Evolutionary conservation across 2,113 vertebrate species (phyloP), one percentile per base, ranked within the genome.

Genomic region (Nycticryphes semicollaris): DNA sequence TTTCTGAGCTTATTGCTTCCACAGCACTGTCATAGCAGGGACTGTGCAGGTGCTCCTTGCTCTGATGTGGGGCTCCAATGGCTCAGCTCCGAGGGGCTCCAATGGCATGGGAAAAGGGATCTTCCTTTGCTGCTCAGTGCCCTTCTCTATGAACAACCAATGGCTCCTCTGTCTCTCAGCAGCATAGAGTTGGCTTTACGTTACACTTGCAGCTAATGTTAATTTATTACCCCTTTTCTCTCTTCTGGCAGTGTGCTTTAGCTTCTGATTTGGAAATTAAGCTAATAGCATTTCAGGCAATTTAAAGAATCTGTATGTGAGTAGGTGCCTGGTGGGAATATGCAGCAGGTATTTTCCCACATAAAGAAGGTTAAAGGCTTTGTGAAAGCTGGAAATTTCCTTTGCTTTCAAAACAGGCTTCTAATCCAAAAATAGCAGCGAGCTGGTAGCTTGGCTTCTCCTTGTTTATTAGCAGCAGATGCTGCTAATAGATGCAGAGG

Each of bases 381-480:
- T 56, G 80, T 63, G 83, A 89, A 70, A 68, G 79, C 90, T 96
- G 92, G 90, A 96, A 89, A 93, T 89, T 95, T 96, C 94, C 94
- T 96, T 85, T 90, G 73, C 90, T 93, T 95, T 95, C 92, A 70
- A 89, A 96, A 70, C 80, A 84, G 53, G 64, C 83, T 90, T 84
- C 72, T 84, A 35, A 87, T 86, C 95, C 66, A 70, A 94, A 96
- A 97, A 96, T 95, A 97, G 94, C 94, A 93, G 85, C 2, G 13
- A 91, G 90, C 94, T 88, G 68, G 56, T 86, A 90, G 80, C 96
- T 95, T 67, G 84, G 62, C 78, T 95, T 93, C 92, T 96, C 82
- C 83, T 78, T 89, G 92, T 91, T 85, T 93, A 83, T 95, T 91
- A 93, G 84, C 93, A 95, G 93, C 96, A 96, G 81, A 79, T 96